Percentiles rank a stretch among this genome's conserved stretches.
phyloP scores from a whole-genome alignment of 2,113 vertebrate species.

The Peromyscus maniculatus region DNA sequence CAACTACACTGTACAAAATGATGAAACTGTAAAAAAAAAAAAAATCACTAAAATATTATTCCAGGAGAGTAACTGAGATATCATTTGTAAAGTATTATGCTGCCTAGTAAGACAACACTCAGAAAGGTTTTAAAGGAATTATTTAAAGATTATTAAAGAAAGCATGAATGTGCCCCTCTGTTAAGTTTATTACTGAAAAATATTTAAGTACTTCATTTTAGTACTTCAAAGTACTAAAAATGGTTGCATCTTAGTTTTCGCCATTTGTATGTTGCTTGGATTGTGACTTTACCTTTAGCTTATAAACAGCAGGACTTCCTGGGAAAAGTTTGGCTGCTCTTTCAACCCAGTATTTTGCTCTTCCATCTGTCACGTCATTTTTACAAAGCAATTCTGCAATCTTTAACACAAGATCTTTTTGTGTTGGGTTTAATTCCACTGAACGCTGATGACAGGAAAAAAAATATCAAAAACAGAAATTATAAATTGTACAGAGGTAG shows the following conservation, averaged over 20 bases:
- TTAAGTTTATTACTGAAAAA: neutral
- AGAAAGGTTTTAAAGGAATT: neutral
- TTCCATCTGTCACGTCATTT: conserved; percentile 92
- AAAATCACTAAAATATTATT: conserved; percentile 39
- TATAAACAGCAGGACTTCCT: conserved; percentile 93
- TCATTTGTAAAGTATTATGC: neutral
- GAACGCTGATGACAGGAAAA: conserved; percentile 90
- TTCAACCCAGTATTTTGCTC: conserved; percentile 98
- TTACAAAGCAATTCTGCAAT: conserved; percentile 96
- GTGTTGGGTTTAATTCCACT: conserved; percentile 96
- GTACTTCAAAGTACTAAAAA: conserved; percentile 23
- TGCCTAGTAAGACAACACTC: neutral
- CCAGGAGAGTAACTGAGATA: neutral
- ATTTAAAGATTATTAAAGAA: neutral
- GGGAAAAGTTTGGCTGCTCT: conserved; percentile 95
- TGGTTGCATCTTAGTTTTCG: neutral
- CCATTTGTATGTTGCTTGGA: neutral
- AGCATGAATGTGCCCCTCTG: neutral
- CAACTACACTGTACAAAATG: neutral
- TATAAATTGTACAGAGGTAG: neutral
- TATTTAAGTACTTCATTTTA: neutral
- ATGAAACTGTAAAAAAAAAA: neutral
- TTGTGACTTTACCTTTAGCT: conserved; percentile 91
- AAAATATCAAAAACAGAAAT: conserved; percentile 28
- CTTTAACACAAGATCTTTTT: conserved; percentile 97